A percentile compares a stretch with the other conserved stretches of the same genome.
These are phyloP conservation scores for Phenganax marumi DNA, from an alignment of 92 coral and sea anemone species.

Conservation along the genomic window DNA sequence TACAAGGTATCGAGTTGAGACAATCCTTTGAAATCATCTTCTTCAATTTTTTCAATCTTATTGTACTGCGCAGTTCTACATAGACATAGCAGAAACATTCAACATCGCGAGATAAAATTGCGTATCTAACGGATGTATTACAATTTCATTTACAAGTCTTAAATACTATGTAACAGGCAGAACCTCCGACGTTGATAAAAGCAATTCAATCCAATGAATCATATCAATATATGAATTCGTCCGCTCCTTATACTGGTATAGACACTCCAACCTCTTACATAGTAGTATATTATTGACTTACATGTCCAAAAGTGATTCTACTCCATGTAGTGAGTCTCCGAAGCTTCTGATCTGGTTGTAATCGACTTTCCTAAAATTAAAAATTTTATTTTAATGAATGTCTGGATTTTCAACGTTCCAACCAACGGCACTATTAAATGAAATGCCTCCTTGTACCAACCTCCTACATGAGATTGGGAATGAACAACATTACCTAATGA, in stretches of 20 bases:
- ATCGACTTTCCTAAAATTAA: constrained; percentile 57
- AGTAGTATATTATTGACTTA: constrained; percentile 39
- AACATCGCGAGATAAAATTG: no score
- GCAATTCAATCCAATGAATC: no score
- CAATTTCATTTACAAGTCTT: no score
- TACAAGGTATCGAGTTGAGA: constrained; percentile 61
- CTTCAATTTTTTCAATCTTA: constrained; percentile 59
- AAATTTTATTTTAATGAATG: background rate
- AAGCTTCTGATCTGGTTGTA: constrained; percentile 56
- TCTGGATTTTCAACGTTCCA: background rate
- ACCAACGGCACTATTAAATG: background rate
- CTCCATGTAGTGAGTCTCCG: constrained; percentile 60
- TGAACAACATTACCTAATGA: no score
- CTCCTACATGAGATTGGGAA: no score
- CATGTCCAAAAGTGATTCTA: constrained; percentile 62
- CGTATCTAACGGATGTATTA: background rate
- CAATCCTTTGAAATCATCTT: constrained; percentile 67
- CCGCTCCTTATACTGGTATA: no score
- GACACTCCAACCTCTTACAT: no score
- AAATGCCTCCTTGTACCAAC: background rate
- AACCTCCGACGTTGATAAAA: background rate
- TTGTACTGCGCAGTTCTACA: constrained; percentile 72
- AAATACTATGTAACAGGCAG: no score
- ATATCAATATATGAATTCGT: no score
- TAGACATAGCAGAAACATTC: background rate